Percentiles rank a stretch among this genome's conserved stretches.
Conservation (phyloP, 1,140 invertebrate species). For the Bombus affinis region DNA sequence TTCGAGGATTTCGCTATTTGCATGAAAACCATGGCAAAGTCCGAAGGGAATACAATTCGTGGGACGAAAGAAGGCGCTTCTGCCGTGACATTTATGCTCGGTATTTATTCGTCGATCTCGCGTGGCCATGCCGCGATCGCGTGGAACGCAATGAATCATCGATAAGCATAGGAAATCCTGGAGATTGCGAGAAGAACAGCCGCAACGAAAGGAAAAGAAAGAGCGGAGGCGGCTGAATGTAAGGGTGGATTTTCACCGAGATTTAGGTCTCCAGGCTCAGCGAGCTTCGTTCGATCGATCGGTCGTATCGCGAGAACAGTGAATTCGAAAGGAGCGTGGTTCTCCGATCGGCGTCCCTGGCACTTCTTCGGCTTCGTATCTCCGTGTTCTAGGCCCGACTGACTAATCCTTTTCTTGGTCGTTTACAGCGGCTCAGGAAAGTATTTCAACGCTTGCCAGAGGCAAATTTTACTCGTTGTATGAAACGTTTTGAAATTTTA, state of each 20-base stretch:
- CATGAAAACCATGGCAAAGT: not conserved
- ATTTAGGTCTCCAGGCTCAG: slow-evolving; percentile 59
- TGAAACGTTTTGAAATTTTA: not conserved
- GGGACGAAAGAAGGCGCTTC: not conserved
- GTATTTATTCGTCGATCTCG: not conserved
- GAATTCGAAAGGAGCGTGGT: slow-evolving; percentile 57
- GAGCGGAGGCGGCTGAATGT: not conserved
- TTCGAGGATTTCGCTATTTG: not conserved
- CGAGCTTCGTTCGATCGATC: slow-evolving; percentile 55
- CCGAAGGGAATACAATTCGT: not conserved
- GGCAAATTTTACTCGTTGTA: not conserved
- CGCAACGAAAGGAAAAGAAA: slow-evolving; percentile 1
- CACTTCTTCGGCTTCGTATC: slow-evolving; percentile 33
- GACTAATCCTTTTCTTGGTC: not conserved
- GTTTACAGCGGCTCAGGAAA: not conserved
- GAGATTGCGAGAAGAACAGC: not conserved
- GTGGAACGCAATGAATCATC: slow-evolving; percentile 16
- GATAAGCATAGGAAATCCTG: slow-evolving; percentile 5
- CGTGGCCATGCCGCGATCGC: not conserved
- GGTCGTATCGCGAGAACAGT: slow-evolving; percentile 35
- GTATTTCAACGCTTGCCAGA: not conserved
- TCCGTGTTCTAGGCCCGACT: not conserved
- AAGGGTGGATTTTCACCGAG: slow-evolving; percentile 55
- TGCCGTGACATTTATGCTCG: too few relatives aligned
- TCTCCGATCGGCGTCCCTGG: slow-evolving; percentile 41